Evolutionary conservation across 2,888 invertebrate genomes (phyloP).

Genomic region (Lasioglossum lativentre): DNA sequence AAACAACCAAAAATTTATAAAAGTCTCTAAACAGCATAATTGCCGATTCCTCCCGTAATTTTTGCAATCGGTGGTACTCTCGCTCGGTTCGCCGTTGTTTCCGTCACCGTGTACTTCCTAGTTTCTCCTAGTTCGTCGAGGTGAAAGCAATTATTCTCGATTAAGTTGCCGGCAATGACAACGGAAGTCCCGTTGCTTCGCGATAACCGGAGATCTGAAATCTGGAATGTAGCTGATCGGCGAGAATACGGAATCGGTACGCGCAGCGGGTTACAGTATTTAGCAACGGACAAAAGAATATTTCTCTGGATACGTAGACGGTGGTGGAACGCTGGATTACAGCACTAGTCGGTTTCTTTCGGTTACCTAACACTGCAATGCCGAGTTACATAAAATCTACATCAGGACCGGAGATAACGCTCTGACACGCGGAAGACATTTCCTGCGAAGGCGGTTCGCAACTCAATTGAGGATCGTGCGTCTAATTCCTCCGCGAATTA

Average conservation of each 20-base stretch:
- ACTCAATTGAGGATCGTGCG: slow-evolving; percentile 9
- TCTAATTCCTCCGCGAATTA: not conserved
- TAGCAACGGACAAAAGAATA: not conserved
- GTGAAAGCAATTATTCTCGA: slow-evolving; percentile 11
- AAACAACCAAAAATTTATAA: not conserved
- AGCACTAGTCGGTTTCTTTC: slow-evolving; percentile 2
- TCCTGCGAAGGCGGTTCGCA: slow-evolving; percentile 2
- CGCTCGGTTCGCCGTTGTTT: no score
- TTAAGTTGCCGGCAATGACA: slow-evolving; percentile 11
- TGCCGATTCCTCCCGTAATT: not conserved
- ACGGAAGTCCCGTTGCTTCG: not conserved
- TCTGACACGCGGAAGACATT: not conserved
- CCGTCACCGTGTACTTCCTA: not conserved
- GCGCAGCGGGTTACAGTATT: not conserved
- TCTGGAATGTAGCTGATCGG: not conserved
- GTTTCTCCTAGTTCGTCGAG: not conserved
- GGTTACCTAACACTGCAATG: not conserved
- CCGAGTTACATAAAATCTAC: slow-evolving; percentile 16
- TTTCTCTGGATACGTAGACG: not conserved
- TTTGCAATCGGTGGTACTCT: not conserved
- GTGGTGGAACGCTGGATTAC: not conserved
- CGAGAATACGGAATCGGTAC: not conserved
- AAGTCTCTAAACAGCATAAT: not conserved
- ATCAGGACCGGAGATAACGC: not conserved
- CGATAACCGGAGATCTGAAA: not conserved